Percentiles rank a stretch among this genome's conserved stretches.
phyloP scores from a whole-genome alignment of 2,113 vertebrate genomes.

The Campylomormyrus numenius region DNA sequence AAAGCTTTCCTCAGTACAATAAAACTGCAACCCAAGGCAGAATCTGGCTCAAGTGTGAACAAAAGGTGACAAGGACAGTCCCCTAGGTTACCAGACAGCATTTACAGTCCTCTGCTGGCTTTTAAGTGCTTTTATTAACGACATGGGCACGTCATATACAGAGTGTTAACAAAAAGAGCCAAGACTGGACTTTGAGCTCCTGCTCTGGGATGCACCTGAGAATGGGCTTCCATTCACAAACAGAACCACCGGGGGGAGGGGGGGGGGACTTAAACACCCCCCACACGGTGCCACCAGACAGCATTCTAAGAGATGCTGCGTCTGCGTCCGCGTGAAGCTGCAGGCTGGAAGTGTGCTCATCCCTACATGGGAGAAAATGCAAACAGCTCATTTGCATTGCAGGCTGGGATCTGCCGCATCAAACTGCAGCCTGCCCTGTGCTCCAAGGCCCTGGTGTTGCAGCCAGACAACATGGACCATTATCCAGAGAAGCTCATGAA shows the following conservation, averaged over 20 bases:
- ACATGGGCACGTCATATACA: not conserved
- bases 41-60: not conserved
- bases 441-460: slow-evolving; percentile 43
- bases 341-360: not conserved
- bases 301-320: not conserved
- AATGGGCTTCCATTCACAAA: not conserved
- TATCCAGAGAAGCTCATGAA: slow-evolving; percentile 49
- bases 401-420: slow-evolving; percentile 34
- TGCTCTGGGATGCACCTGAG: not conserved
- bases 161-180: not conserved
- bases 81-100: not conserved
- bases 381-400: not conserved
- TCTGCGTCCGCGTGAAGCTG: not conserved
- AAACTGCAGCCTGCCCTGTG: slow-evolving; percentile 31
- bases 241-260: not conserved
- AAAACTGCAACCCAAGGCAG: not conserved
- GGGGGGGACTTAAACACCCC: not conserved
- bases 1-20: not conserved
- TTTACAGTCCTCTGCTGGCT: not conserved
- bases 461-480: slow-evolving; percentile 48
- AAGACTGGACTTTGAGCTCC: not conserved
- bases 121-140: not conserved
- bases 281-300: not conserved
- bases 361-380: slow-evolving; percentile 13
- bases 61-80: not conserved